Conservation (phyloP, 2,888 invertebrate species). For the Holacanthella duospinosa region DNA sequence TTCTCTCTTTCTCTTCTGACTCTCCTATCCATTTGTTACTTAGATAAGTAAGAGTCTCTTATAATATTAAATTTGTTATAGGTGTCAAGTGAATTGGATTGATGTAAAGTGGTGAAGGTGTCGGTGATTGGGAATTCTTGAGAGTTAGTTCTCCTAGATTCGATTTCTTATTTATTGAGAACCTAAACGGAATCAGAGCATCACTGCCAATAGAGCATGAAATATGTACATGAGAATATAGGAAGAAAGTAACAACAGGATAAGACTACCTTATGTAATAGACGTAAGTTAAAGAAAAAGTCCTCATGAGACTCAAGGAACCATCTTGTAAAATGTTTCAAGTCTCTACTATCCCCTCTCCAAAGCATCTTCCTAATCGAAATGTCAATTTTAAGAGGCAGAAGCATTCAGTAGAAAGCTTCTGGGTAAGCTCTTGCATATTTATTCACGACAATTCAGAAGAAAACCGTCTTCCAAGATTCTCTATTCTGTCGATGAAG, state of each 20-base stretch:
- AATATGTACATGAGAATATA: not conserved
- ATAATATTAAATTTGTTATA: too few species aligned
- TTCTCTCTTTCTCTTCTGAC: too few species aligned
- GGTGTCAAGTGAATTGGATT: too few species aligned
- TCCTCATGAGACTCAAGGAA: not conserved
- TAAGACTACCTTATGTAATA: too few species aligned
- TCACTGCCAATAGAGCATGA: not conserved
- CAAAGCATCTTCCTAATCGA: constrained; percentile 8
- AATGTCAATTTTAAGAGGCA: constrained; percentile 8
- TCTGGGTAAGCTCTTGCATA: not conserved
- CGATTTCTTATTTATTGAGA: not conserved
- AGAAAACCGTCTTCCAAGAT: not conserved
- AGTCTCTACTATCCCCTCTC: not conserved
- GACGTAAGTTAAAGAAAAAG: not conserved
- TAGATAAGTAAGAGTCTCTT: too few species aligned
- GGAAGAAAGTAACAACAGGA: not conserved
- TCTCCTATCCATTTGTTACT: too few species aligned
- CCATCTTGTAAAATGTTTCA: not conserved
- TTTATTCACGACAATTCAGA: not conserved
- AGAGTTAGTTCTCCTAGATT: not conserved
- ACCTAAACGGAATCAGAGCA: too few species aligned
- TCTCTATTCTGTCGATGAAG: not conserved
- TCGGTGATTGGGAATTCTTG: not conserved
- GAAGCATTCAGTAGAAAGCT: constrained; percentile 2
- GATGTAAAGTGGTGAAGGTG: not conserved